Evolutionary conservation across 2,797 vertebrate genomes (phyloP).

Genomic region (Lemur catta): DNA sequence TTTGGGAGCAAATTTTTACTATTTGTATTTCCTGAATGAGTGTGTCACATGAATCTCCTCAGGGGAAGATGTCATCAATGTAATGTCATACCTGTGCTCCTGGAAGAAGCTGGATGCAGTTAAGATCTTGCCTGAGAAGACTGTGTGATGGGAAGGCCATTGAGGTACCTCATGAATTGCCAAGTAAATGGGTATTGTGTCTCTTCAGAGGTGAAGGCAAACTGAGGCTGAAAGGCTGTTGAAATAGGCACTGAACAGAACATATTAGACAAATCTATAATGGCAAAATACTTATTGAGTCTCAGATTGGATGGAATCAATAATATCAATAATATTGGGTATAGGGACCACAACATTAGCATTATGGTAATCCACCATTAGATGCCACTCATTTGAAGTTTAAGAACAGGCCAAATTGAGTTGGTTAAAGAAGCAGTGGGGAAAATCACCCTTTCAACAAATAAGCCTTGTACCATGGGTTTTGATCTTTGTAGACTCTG

Average conservation of each 20-base stretch:
- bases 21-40: neutral
- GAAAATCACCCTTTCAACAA: neutral
- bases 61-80: neutral
- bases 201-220: neutral
- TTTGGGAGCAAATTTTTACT: neutral
- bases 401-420: neutral
- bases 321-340: neutral
- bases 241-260: neutral
- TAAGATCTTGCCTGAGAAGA: neutral
- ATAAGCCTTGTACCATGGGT: neutral
- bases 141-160: neutral
- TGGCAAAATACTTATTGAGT: neutral
- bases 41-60: neutral
- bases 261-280: neutral
- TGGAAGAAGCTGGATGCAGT: neutral
- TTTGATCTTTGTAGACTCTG: neutral
- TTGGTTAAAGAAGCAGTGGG: neutral
- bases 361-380: neutral
- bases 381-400: neutral
- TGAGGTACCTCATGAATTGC: neutral
- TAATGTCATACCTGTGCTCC: neutral
- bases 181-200: neutral
- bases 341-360: neutral
- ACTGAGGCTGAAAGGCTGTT: neutral
- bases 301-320: neutral